Percentiles rank a stretch among this genome's conserved stretches.
These are phyloP conservation scores for Leuctra nigra DNA, from an alignment of 2,888 invertebrate genomes.

Conservation along the genomic window DNA sequence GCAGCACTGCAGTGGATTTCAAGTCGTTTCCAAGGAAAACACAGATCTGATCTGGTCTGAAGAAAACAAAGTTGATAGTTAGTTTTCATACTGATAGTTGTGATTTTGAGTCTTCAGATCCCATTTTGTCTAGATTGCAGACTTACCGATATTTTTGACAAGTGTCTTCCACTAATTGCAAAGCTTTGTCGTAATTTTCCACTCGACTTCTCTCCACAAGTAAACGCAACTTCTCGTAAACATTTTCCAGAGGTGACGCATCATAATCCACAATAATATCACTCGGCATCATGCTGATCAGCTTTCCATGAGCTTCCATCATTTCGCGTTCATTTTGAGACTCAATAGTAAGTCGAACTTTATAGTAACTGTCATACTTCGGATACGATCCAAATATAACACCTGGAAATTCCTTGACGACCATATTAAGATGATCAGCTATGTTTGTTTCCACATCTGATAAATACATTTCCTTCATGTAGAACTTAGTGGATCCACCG, in stretches of 20 bases:
- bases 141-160: conserved; percentile 18
- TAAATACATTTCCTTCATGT: conserved; percentile 41
- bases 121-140: no score
- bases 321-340: conserved; percentile 39
- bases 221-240: conserved; percentile 29
- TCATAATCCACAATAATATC: conserved; percentile 34
- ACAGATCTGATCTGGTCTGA: conserved; percentile 17
- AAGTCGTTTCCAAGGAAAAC: conserved; percentile 32
- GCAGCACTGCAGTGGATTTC: conserved; percentile 33
- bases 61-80: neutral
- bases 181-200: neutral
- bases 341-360: conserved; percentile 47
- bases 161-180: conserved; percentile 31
- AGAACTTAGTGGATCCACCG: conserved; percentile 37
- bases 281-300: conserved; percentile 32
- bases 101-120: no score
- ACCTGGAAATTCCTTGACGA: conserved; percentile 43
- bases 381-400: conserved; percentile 51
- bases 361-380: conserved; percentile 42
- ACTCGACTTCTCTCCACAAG: conserved; percentile 24
- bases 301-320: conserved; percentile 38
- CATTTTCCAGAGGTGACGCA: conserved; percentile 26
- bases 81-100: neutral
- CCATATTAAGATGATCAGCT: conserved; percentile 38
- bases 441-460: conserved; percentile 44